These are phyloP conservation scores for Acanthisitta chloris DNA, from an alignment of 2,113 vertebrate species.

Conservation along the genomic window DNA sequence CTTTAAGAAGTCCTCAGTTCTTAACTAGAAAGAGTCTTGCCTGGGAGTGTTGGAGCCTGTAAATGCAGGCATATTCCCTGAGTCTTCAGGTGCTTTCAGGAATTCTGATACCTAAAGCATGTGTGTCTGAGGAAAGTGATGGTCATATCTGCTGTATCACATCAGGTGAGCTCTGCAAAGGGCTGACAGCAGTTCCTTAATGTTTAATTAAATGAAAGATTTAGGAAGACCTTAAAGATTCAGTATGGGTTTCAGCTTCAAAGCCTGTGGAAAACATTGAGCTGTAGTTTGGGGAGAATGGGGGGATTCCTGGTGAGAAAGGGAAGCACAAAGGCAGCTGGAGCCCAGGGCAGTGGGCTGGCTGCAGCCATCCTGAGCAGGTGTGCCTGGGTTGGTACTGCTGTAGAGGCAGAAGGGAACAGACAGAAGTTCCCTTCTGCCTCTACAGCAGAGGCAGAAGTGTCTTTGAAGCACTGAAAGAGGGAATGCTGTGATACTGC, in stretches of 20 bases:
- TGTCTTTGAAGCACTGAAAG: background rate
- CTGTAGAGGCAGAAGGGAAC: no score
- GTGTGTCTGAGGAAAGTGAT: accelerated
- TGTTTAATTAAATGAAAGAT: background rate
- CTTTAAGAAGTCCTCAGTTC: accelerated
- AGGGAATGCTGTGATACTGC: background rate
- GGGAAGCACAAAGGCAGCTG: accelerated
- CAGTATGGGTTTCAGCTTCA: background rate
- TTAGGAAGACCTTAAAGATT: background rate
- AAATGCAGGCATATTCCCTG: background rate
- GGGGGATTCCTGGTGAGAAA: background rate
- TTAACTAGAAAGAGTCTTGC: background rate
- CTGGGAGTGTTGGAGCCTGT: background rate
- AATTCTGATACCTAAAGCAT: accelerated
- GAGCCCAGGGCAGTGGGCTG: background rate
- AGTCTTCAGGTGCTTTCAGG: background rate
- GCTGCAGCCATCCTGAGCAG: background rate
- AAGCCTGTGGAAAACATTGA: background rate
- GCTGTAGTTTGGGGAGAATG: background rate
- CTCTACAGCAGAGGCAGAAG: no score
- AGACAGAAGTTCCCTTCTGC: no score
- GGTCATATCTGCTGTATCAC: accelerated
- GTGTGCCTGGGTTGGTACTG: background rate
- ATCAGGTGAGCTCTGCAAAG: no score
- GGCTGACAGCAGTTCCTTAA: background rate